Percentiles rank a stretch among this genome's conserved stretches.
phyloP scores from a whole-genome alignment of 2,113 vertebrate genomes.

The Coreoperca whiteheadi region DNA sequence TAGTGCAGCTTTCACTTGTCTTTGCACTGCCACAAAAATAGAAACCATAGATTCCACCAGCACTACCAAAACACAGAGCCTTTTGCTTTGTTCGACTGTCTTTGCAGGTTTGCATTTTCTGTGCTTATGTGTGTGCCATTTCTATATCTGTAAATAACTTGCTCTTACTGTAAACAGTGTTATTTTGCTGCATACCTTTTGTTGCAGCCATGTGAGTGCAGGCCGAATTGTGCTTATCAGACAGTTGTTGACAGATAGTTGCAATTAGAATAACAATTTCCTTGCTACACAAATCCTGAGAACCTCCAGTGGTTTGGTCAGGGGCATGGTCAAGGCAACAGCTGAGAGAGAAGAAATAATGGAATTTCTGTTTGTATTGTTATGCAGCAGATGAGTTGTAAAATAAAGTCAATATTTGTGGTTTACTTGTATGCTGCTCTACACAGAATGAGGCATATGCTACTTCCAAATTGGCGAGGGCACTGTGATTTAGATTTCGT shows the following conservation, averaged over 20 bases:
- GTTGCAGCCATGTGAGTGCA: neutral
- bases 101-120: conserved; percentile 30
- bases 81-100: conserved; percentile 17
- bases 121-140: conserved; percentile 6
- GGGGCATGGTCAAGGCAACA: conserved; percentile 22
- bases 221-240: conserved; percentile 14
- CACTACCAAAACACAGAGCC: neutral
- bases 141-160: conserved; percentile 35
- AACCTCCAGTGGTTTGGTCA: conserved; percentile 24
- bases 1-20: neutral
- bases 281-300: conserved; percentile 20
- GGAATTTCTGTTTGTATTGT: conserved; percentile 11
- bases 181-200: conserved; percentile 18
- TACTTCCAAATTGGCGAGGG: conserved; percentile 30
- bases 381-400: conserved; percentile 3
- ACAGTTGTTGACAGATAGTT: conserved; percentile 37
- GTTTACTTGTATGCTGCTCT: conserved; percentile 8
- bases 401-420: conserved; percentile 26
- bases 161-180: neutral
- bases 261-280: conserved; percentile 34
- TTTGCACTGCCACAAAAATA: conserved; percentile 31
- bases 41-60: conserved; percentile 2
- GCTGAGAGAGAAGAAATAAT: conserved; percentile 39
- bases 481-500: conserved; percentile 29
- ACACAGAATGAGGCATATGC: neutral